phyloP scores from a whole-genome alignment of 2,797 vertebrate species.

The Cuculus canorus region DNA sequence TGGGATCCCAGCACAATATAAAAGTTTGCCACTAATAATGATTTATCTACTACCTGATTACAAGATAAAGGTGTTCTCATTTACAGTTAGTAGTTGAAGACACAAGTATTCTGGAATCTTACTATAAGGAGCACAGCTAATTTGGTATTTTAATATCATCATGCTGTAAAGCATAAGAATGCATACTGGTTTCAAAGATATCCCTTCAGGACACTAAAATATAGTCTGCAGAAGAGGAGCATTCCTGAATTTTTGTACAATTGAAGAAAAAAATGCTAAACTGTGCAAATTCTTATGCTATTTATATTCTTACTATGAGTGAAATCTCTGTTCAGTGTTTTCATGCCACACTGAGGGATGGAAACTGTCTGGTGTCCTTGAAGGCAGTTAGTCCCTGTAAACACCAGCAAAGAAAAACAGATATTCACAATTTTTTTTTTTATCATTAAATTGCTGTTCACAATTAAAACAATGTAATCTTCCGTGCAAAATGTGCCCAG shows the following conservation, averaged over 20 bases:
- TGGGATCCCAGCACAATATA: not conserved
- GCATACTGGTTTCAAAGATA: not conserved
- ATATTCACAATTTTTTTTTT: not conserved
- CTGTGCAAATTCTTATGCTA: not conserved
- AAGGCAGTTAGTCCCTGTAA: not conserved
- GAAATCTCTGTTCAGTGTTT: not conserved
- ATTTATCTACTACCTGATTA: not conserved
- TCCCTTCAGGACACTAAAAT: slow-evolving; percentile 15
- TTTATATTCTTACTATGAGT: not conserved
- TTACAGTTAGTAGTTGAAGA: not conserved
- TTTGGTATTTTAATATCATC: not conserved
- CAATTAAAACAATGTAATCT: slow-evolving; percentile 20
- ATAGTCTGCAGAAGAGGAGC: not conserved
- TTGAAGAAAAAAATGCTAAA: not conserved
- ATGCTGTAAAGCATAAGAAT: not conserved
- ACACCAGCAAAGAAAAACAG: not conserved
- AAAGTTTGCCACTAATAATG: not conserved
- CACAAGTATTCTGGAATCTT: not conserved
- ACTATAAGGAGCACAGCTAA: not conserved
- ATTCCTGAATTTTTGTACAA: not conserved
- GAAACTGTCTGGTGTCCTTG: not conserved
- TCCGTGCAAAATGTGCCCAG: slow-evolving; percentile 1
- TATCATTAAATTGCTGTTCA: slow-evolving; percentile 1
- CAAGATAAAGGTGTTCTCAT: not conserved
- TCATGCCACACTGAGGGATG: not conserved